Evolutionary conservation across 2,888 invertebrate species (phyloP).

Genomic region (Cheilosia vernalis): DNA sequence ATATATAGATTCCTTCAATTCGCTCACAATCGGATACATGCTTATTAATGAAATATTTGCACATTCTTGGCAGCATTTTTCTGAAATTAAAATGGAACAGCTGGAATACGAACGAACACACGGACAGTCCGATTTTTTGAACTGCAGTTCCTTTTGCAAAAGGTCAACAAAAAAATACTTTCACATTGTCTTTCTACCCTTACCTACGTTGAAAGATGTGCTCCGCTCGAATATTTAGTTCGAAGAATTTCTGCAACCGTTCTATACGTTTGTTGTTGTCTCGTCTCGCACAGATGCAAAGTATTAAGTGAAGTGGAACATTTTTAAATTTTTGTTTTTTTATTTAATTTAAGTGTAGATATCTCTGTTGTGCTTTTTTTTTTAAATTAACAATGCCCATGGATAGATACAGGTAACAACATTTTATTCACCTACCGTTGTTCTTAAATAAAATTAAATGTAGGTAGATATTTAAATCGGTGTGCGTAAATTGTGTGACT

Average conservation of each 20-base stretch:
- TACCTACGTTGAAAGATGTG: background rate
- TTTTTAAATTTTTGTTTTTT: background rate
- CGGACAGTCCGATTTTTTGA: background rate
- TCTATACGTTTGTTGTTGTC: background rate
- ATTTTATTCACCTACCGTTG: background rate
- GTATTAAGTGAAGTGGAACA: background rate
- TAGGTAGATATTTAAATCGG: background rate
- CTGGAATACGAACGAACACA: background rate
- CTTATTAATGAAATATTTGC: no score
- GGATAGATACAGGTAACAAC: background rate
- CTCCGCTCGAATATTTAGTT: background rate
- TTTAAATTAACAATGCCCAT: background rate
- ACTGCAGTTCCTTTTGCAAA: background rate
- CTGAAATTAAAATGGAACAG: background rate
- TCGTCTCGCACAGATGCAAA: background rate
- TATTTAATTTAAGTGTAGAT: background rate
- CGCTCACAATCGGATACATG: no score
- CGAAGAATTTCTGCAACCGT: background rate
- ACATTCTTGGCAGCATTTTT: no score
- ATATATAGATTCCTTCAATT: no score
- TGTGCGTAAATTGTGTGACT: no score
- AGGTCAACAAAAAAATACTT: background rate
- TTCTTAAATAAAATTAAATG: background rate
- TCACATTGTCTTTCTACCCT: background rate
- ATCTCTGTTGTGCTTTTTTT: background rate